Evolutionary conservation across 2,888 invertebrate species (phyloP).

Genomic region (Lacanobia wlatinum): DNA sequence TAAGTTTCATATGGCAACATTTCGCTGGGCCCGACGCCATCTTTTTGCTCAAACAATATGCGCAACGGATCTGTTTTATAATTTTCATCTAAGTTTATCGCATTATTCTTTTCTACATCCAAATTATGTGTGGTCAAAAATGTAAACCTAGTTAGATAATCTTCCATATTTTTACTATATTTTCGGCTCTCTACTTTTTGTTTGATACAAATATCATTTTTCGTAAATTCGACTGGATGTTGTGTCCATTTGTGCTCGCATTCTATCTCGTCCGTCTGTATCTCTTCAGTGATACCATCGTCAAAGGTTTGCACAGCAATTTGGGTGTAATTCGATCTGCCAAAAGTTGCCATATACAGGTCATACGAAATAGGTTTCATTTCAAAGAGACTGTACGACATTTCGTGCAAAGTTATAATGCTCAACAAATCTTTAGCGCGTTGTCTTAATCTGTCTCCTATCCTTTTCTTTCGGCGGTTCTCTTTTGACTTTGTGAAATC

Average conservation of each 20-base stretch:
- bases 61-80: slow-evolving; percentile 81
- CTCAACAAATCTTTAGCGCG: slow-evolving; percentile 83
- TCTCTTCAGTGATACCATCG: slow-evolving; percentile 82
- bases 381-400: slow-evolving; percentile 85
- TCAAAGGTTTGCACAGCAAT: slow-evolving; percentile 85
- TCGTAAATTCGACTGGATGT: slow-evolving; percentile 84
- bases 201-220: slow-evolving; percentile 74
- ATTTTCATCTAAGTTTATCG: slow-evolving; percentile 69
- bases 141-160: slow-evolving; percentile 78
- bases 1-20: slow-evolving; percentile 82
- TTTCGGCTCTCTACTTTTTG: slow-evolving; percentile 59
- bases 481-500: slow-evolving; percentile 84
- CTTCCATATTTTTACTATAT: slow-evolving; percentile 71
- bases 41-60: slow-evolving; percentile 85
- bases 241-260: slow-evolving; percentile 84
- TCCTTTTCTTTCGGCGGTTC: slow-evolving; percentile 76
- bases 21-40: slow-evolving; percentile 81
- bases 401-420: slow-evolving; percentile 86
- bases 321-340: slow-evolving; percentile 84
- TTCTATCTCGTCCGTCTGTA: slow-evolving; percentile 83
- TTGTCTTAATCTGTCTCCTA: slow-evolving; percentile 77
- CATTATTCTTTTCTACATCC: slow-evolving; percentile 59
- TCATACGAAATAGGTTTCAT: slow-evolving; percentile 89
- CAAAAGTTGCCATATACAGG: slow-evolving; percentile 86
- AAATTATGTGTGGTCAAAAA: slow-evolving; percentile 70